Percentiles rank a stretch among this genome's conserved stretches.
phyloP scores from a whole-genome alignment of 2,113 vertebrate species.

The Tamias sibiricus region DNA sequence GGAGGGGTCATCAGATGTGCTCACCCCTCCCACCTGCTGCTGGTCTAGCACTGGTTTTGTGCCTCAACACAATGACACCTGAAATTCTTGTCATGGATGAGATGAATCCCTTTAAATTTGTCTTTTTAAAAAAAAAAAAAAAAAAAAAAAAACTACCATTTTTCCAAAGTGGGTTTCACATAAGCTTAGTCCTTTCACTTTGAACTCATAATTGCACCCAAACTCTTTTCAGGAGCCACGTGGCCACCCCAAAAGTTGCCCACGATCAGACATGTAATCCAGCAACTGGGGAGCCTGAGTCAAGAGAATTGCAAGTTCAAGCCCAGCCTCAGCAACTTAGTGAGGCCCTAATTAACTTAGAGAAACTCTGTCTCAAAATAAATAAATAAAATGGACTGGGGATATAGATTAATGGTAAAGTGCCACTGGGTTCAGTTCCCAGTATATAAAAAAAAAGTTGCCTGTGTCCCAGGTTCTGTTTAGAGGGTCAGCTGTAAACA shows the following conservation, averaged over 20 bases:
- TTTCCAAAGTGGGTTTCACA: neutral
- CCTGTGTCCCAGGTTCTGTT: neutral
- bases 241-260: neutral
- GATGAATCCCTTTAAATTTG: neutral
- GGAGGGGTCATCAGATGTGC: neutral
- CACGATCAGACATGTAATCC: too few species aligned
- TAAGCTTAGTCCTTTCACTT: neutral
- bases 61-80: neutral
- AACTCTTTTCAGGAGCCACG: neutral
- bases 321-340: too few species aligned
- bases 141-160: neutral
- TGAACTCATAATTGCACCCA: neutral
- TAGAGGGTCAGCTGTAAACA: neutral
- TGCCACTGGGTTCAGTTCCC: too few species aligned
- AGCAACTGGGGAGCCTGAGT: too few species aligned
- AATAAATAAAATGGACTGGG: too few species aligned
- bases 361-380: too few species aligned
- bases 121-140: too few species aligned
- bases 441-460: too few species aligned
- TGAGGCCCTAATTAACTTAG: too few species aligned
- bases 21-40: neutral
- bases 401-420: too few species aligned
- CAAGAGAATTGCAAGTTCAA: too few species aligned
- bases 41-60: accelerated
- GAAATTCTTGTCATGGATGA: neutral